Evolutionary conservation across 2,113 vertebrate genomes (phyloP).

Genomic region (Gymnorhina tibicen): DNA sequence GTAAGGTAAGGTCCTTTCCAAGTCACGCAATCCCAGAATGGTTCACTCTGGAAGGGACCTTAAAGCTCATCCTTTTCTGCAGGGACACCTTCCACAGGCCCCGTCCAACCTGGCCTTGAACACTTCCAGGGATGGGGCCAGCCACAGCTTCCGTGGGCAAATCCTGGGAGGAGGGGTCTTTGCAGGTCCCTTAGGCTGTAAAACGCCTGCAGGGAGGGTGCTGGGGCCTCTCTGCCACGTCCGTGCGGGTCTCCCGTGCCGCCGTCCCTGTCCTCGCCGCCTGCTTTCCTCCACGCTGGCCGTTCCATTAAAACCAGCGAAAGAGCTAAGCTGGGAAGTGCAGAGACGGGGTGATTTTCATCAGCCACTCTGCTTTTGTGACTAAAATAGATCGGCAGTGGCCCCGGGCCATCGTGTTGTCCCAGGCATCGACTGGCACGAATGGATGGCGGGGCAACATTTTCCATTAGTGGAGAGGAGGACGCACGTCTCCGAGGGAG

Average conservation of each 20-base stretch:
- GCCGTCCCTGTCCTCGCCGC: rapidly evolving
- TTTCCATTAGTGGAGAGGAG: slow-evolving; percentile 18
- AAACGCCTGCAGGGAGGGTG: neutral
- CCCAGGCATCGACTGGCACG: slow-evolving; percentile 7
- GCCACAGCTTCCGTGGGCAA: neutral
- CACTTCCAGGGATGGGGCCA: neutral
- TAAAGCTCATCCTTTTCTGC: neutral
- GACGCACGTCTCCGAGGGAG: rapidly evolving
- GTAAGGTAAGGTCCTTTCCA: slow-evolving; percentile 62
- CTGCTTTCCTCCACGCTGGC: neutral
- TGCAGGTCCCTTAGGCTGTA: neutral
- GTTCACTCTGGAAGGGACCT: neutral
- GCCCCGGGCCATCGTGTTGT: neutral
- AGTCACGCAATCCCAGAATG: neutral
- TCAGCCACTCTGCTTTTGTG: neutral
- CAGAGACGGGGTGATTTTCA: neutral
- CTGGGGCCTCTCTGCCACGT: neutral
- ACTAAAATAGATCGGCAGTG: neutral
- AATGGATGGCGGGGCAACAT: neutral
- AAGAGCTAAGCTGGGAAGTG: neutral
- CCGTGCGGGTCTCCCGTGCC: rapidly evolving
- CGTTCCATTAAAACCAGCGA: neutral
- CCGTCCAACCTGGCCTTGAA: rapidly evolving
- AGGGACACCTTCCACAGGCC: neutral
- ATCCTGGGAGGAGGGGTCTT: neutral